These are phyloP conservation scores for Dendrocincla fuliginosa DNA, from an alignment of 2,797 vertebrate genomes.

Conservation along the genomic window DNA sequence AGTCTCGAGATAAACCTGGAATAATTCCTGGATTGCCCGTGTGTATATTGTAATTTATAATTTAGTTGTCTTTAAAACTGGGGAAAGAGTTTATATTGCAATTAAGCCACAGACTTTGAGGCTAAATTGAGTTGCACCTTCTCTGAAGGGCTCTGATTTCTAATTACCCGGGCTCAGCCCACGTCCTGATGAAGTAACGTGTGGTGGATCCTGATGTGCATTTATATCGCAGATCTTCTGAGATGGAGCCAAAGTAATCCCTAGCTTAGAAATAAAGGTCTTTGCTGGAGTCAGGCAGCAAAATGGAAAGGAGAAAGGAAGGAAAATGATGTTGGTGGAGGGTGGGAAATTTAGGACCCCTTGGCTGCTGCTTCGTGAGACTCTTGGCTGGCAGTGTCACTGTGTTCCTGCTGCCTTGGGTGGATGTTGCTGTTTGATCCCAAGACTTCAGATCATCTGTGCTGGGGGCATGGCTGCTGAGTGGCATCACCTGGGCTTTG, in stretches of 20 bases:
- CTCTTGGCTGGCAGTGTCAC: background rate
- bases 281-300: conserved; percentile 27
- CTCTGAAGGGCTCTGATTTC: conserved; percentile 15
- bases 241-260: background rate
- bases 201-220: background rate
- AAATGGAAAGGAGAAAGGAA: background rate
- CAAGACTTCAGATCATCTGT: accelerated
- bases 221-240: background rate
- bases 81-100: conserved; percentile 44
- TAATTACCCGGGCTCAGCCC: background rate
- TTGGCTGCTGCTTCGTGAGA: background rate
- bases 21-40: background rate
- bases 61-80: background rate
- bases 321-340: background rate
- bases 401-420: background rate
- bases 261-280: conserved; percentile 11
- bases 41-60: background rate
- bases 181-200: background rate
- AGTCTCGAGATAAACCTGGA: background rate
- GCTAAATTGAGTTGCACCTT: conserved; percentile 20
- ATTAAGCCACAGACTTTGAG: conserved; percentile 37
- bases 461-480: background rate
- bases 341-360: background rate
- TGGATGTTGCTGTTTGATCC: background rate
- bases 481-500: background rate